Base-by-base conservation (phyloP, 1,140 invertebrate species). In the Teleopsis dalmanni region DNA sequence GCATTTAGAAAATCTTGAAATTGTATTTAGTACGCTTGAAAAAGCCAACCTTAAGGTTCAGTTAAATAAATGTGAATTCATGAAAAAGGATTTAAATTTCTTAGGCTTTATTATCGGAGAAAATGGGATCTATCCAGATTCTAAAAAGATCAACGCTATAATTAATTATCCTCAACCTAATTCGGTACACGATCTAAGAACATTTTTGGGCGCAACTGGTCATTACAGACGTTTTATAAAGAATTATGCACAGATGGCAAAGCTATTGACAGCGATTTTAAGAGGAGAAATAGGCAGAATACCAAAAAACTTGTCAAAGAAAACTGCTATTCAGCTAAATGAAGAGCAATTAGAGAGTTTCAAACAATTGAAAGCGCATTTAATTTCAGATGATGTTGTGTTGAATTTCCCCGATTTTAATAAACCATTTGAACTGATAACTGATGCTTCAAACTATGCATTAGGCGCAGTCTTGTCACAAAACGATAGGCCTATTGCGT, bases 391-490 rank as follows among this genome's bases (percentile, higher is more conserved):
- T 7, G 40, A 59, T 41, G 58, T 57, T 63, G 5, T 37, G 14
- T 35, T 67, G 9, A 47, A 54, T 47, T 63, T 62, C 40, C 65
- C 65, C 1, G 56, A 71, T 40, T 68, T 65, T 47, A 23, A 45
- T 16, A 53, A 62, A 43, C 49, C 46, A 10, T 69, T 69, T 41
- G 52, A 60, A 1, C 19, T 73, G 13, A 69, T 63, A 0, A 66
- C 66, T 1, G 72, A 74, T 38, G 65, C 63, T 7, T 55, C 48
- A 10, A 42, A 48, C 19, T 43, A 48, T 19, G 61, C 59, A 4
- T 35, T 70, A 16, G 63, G 60, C 6, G 62, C 63, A 3, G 54
- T 70, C 3, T 43, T 72, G 42, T 59, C 57, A 7, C 70, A 71
- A 53, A 16, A 48, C 9, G 43, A 26, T 16, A 27, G 38, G n/a